Evolutionary conservation across 2,888 invertebrate species (phyloP), one percentile per base, ranked within the genome.

Genomic region (Nezara viridula): DNA sequence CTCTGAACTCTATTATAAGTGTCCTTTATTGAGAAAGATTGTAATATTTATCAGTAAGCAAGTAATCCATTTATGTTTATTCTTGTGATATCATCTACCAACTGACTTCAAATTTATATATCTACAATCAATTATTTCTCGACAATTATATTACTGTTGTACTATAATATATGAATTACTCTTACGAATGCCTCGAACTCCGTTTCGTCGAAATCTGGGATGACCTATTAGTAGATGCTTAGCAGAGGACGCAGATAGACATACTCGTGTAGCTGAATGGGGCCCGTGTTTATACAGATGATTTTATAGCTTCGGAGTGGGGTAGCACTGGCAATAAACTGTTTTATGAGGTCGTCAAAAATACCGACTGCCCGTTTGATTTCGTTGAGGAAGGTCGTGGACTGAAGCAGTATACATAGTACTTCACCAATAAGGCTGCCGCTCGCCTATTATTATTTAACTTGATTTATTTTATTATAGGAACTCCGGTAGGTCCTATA

Each of bases 291-390:
- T 81, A 47, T 81, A 81, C 81, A 81, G 81, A 81, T 81, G 81
- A 81, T 81, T 81, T 81, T 81, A 81, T 81, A n/a, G 81, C 81
- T 81, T 32, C n/a, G 81, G 40, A 44, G 81, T 37, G 14, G 81
- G 81, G 44, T 44, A 81, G 81, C 24, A 0, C 81, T 1, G n/a
- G 81, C 81, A 81, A 81, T 81, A 81, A 81, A 81, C 44, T 47
- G n/a, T 86, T 86, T 86, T 86, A 86, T 86, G 86, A 24, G 55
- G 86, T 86, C 86, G 86, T 86, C 86, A 86, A 86, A 55, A 55
- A 86, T 52, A 86, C 86, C 49, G 50, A 52, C 37, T 40, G 50
- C 14, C 55, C 86, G 40, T 86, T 60, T 86, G 40, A 86, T 86
- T 86, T 55, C n/a, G 40, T 86, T 86, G 81, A 44, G 81, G 4